Conservation (phyloP, 1,140 invertebrate species). For the Dufourea novaeangliae region DNA sequence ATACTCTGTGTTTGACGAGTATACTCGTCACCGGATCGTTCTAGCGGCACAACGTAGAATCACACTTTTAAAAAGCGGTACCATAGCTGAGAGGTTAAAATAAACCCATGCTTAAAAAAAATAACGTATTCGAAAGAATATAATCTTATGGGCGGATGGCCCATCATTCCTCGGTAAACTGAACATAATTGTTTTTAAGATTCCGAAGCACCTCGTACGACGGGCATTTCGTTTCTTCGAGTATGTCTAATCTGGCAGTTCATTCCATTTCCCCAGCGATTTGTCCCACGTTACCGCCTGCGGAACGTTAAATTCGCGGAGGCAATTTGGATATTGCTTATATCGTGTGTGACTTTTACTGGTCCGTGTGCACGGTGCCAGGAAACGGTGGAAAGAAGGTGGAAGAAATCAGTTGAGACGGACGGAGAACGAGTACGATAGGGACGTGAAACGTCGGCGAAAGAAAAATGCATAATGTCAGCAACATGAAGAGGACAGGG, state of each 20-base stretch:
- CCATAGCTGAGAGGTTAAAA: no score
- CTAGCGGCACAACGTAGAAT: no score
- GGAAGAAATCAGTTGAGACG: background rate
- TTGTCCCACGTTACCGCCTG: conserved; percentile 67
- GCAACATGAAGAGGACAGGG: background rate
- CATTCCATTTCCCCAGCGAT: conserved; percentile 72
- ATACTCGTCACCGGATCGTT: no score
- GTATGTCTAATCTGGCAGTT: conserved; percentile 70
- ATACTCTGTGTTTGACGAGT: no score
- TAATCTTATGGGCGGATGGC: no score
- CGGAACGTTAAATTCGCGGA: conserved; percentile 69
- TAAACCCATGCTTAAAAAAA: no score
- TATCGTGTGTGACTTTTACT: conserved; percentile 66
- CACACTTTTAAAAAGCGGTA: no score
- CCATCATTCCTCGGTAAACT: background rate
- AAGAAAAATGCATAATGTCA: background rate
- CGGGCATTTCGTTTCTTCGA: background rate
- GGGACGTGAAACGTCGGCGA: background rate
- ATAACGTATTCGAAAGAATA: no score
- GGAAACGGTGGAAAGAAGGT: background rate
- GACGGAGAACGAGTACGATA: background rate
- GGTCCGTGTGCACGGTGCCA: conserved; percentile 36
- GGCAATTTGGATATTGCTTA: conserved; percentile 76
- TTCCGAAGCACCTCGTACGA: no score
- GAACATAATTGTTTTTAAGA: no score